phyloP scores from a whole-genome alignment of 2,797 vertebrate genomes.

The Nyctibius grandis region DNA sequence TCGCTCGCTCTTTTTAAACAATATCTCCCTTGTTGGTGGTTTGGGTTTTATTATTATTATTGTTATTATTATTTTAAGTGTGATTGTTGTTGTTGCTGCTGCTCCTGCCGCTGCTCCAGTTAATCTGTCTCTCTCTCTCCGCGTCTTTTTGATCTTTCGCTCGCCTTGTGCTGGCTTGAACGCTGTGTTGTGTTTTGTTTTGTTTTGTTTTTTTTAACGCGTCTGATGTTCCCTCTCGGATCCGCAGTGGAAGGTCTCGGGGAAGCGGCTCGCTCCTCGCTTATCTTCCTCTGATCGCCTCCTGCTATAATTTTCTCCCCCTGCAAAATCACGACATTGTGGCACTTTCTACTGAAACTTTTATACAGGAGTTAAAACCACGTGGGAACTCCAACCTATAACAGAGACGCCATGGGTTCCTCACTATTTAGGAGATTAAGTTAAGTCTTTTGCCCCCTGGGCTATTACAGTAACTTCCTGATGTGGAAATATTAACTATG shows the following conservation, averaged over 20 bases:
- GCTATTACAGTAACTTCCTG: slow-evolving; percentile 68
- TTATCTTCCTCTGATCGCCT: slow-evolving; percentile 55
- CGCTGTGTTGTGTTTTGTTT: slow-evolving; percentile 50
- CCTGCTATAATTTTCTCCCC: slow-evolving; percentile 7
- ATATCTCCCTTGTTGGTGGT: slow-evolving; percentile 52
- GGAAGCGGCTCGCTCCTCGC: slow-evolving; percentile 44
- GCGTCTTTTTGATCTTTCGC: slow-evolving; percentile 58
- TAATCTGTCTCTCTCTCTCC: slow-evolving; percentile 11
- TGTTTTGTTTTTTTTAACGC: slow-evolving; percentile 29
- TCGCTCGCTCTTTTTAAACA: slow-evolving; percentile 49
- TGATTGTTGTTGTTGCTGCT: slow-evolving; percentile 38
- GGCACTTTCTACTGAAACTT: slow-evolving; percentile 82
- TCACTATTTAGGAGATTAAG: slow-evolving; percentile 72
- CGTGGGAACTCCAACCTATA: slow-evolving; percentile 84
- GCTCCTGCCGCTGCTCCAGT: slow-evolving; percentile 26
- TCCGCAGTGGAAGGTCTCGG: slow-evolving; percentile 43
- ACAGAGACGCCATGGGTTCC: slow-evolving; percentile 73
- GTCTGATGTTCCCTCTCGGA: slow-evolving; percentile 63
- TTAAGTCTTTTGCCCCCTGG: slow-evolving; percentile 61
- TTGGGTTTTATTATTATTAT: slow-evolving; percentile 40
- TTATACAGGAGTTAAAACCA: slow-evolving; percentile 85
- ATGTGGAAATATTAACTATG: slow-evolving; percentile 61
- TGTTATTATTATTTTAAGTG: slow-evolving; percentile 53
- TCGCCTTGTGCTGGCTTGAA: slow-evolving; percentile 63
- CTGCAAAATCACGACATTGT: slow-evolving; percentile 78